These are phyloP conservation scores for Orius laevigatus DNA, from an alignment of 1,140 invertebrate species.

Conservation along the genomic window DNA sequence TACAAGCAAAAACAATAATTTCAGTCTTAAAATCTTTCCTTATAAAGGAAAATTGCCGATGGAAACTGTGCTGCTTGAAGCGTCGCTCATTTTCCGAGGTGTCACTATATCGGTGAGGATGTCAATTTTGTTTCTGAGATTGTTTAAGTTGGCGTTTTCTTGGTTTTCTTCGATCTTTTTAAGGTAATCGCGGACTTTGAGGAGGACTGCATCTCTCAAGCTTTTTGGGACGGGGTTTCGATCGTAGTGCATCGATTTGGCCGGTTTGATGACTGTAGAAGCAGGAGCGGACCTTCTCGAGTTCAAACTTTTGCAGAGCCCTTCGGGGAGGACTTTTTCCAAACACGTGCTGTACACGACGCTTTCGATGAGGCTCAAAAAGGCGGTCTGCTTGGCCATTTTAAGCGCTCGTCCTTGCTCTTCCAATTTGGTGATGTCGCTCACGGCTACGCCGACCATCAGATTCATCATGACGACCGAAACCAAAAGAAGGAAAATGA, in stretches of 20 bases:
- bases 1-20: too few relatives aligned
- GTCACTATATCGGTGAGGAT: too few relatives aligned
- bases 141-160: too few relatives aligned
- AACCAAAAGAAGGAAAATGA: slow-evolving; percentile 26
- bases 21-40: too few relatives aligned
- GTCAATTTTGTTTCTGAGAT: too few relatives aligned
- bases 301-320: slow-evolving; percentile 1
- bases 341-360: slow-evolving; percentile 15
- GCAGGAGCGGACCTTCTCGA: slow-evolving; percentile 6
- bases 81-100: too few relatives aligned
- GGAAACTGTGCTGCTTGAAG: too few relatives aligned
- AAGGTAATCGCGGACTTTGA: too few relatives aligned
- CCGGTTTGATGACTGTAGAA: slow-evolving; percentile 2
- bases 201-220: slow-evolving; percentile 12
- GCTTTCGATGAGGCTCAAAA: slow-evolving; percentile 19
- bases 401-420: slow-evolving; percentile 17
- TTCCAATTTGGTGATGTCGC: slow-evolving; percentile 24
- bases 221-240: slow-evolving; percentile 3
- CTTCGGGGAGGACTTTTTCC: slow-evolving; percentile 6
- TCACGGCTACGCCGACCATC: slow-evolving; percentile 30
- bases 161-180: too few relatives aligned
- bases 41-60: too few relatives aligned
- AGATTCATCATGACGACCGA: slow-evolving; percentile 31
- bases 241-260: slow-evolving; percentile 3
- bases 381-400: slow-evolving; percentile 20